These are phyloP conservation scores for Drosophila lacertosa DNA, from an alignment of 1,140 invertebrate genomes.

Conservation along the genomic window DNA sequence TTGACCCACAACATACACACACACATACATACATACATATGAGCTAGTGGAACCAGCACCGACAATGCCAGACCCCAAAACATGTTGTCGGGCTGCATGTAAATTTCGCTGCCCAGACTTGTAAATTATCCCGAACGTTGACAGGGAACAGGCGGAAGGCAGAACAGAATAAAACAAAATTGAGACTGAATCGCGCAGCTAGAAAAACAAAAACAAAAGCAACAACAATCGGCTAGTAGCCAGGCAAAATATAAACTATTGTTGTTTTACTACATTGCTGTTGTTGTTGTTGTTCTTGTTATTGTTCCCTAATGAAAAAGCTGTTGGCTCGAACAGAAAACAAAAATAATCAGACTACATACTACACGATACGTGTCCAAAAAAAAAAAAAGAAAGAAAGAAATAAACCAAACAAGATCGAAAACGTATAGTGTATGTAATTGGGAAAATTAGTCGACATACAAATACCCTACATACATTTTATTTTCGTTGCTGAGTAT, in stretches of 20 bases:
- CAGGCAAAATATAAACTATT: conserved; percentile 42
- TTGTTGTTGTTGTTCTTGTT: conserved; percentile 47
- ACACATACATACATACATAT: too few species aligned
- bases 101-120: conserved; percentile 60
- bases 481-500: too few species aligned
- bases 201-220: conserved; percentile 63
- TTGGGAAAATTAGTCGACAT: not conserved
- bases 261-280: conserved; percentile 26
- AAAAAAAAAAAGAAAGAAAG: conserved; percentile 25
- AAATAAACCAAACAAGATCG: conserved; percentile 38
- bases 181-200: conserved; percentile 65
- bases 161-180: conserved; percentile 46
- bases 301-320: conserved; percentile 69
- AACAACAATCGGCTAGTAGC: conserved; percentile 31
- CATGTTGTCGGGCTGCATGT: conserved; percentile 54
- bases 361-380: conserved; percentile 51
- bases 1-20: conserved; percentile 65
- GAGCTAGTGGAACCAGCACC: conserved; percentile 50
- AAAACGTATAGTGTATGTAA: conserved; percentile 3
- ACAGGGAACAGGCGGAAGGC: conserved; percentile 28
- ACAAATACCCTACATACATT: conserved; percentile 12
- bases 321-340: conserved; percentile 54
- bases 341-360: conserved; percentile 66
- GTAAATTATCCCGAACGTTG: conserved; percentile 66
- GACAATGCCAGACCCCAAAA: conserved; percentile 31